A percentile compares a stretch with the other conserved stretches of the same genome.
Conservation (phyloP, 2,888 invertebrate genomes). For the Lochmaea capreae region DNA sequence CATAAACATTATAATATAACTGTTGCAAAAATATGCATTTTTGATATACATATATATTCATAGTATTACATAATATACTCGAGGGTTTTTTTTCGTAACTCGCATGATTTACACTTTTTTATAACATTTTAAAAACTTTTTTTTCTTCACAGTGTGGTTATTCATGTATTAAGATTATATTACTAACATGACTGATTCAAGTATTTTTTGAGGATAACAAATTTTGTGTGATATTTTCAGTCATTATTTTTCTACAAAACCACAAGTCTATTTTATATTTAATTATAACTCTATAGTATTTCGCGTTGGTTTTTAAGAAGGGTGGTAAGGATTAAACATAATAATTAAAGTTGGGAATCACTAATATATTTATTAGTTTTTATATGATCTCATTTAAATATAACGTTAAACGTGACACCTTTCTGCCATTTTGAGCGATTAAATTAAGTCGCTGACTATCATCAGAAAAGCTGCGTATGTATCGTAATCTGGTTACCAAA, state of each 20-base stretch:
- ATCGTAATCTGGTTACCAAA: too few relatives aligned
- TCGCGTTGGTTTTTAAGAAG: not conserved
- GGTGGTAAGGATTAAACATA: not conserved
- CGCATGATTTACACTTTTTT: constrained; percentile 2
- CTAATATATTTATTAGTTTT: not conserved
- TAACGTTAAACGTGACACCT: not conserved
- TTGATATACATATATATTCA: not conserved
- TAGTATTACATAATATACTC: not conserved
- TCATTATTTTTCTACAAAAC: constrained; percentile 1
- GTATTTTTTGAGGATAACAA: constrained; percentile 7
- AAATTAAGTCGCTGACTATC: not conserved
- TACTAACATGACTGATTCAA: constrained; percentile 7
- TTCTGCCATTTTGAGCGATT: not conserved
- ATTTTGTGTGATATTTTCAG: constrained; percentile 7
- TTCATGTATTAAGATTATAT: not conserved
- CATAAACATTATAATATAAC: not conserved
- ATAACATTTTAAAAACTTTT: not conserved
- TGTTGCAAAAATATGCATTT: not conserved
- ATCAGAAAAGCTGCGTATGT: not conserved
- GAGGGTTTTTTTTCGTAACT: not conserved
- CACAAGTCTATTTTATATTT: not conserved
- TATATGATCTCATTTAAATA: not conserved
- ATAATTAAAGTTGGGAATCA: not conserved
- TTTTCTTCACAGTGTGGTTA: not conserved
- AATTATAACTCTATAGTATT: not conserved